Conservation (phyloP, 2,888 invertebrate species). For the Chelonus formosanus region DNA sequence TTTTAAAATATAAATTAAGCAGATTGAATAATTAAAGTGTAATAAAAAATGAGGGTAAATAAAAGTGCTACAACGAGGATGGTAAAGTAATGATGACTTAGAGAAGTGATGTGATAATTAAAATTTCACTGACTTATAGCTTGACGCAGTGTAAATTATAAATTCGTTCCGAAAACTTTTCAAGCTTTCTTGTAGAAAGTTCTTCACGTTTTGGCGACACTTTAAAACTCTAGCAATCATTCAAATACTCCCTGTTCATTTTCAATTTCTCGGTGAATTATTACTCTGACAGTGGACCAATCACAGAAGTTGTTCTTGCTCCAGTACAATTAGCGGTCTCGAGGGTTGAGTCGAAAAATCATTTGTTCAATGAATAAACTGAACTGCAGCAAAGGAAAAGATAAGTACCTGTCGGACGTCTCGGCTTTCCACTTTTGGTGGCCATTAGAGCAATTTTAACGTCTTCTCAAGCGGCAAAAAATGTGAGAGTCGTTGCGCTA, state of each 20-base stretch:
- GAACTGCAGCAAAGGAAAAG: slow-evolving; percentile 34
- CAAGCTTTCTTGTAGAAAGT: too few species aligned
- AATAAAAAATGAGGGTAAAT: not conserved
- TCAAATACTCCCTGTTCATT: not conserved
- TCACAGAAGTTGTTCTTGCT: slow-evolving; percentile 7
- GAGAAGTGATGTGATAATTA: too few species aligned
- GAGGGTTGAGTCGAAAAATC: slow-evolving; percentile 21
- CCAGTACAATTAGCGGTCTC: slow-evolving; percentile 23
- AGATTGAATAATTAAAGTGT: too few species aligned
- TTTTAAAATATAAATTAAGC: too few species aligned
- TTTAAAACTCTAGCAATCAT: too few species aligned
- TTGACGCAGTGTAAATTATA: too few species aligned
- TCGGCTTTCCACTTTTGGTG: slow-evolving; percentile 54
- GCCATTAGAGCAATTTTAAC: slow-evolving; percentile 63
- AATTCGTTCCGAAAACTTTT: too few species aligned
- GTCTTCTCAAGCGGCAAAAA: slow-evolving; percentile 55
- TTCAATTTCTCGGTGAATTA: slow-evolving; percentile 25
- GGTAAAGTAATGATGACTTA: too few species aligned
- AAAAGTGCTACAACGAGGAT: too few species aligned
- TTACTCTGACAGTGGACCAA: slow-evolving; percentile 6
- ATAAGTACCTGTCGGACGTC: slow-evolving; percentile 51
- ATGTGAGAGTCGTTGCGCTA: slow-evolving; percentile 56
- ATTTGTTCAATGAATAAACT: slow-evolving; percentile 30
- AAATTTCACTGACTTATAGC: too few species aligned
- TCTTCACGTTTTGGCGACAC: too few species aligned